Evolutionary conservation across 2,888 invertebrate genomes (phyloP).

Genomic region (Acanthopleura granulata): DNA sequence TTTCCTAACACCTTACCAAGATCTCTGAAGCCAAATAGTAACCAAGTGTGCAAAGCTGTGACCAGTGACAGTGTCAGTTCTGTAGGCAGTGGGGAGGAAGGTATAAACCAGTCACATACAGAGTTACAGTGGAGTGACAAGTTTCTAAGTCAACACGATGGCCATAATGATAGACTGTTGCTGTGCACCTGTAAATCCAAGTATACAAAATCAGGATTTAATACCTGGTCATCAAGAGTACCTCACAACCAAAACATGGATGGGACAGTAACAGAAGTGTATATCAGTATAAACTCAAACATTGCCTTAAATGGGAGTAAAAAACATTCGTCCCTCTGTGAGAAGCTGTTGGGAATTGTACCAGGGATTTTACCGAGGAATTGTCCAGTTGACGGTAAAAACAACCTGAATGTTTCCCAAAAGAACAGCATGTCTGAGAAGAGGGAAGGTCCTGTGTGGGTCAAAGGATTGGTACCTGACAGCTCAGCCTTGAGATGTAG

Average conservation of each 20-base stretch:
- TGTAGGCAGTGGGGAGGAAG: too few species aligned
- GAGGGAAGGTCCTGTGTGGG: slow-evolving; percentile 16
- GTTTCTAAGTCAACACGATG: too few species aligned
- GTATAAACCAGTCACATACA: too few species aligned
- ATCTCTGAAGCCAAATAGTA: slow-evolving; percentile 23
- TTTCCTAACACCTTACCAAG: slow-evolving; percentile 38
- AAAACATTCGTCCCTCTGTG: slow-evolving; percentile 27
- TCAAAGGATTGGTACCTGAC: background rate
- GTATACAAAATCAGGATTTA: background rate
- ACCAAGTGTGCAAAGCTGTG: background rate
- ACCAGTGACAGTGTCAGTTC: too few species aligned
- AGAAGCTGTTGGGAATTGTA: slow-evolving; percentile 34
- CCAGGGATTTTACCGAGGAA: slow-evolving; percentile 24
- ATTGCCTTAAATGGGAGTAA: slow-evolving; percentile 18
- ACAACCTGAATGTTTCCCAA: slow-evolving; percentile 19
- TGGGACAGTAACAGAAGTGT: slow-evolving; percentile 25
- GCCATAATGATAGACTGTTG: too few species aligned
- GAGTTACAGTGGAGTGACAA: too few species aligned
- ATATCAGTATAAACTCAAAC: slow-evolving; percentile 22
- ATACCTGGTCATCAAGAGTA: background rate
- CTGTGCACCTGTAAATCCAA: too few species aligned
- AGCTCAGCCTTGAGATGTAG: background rate
- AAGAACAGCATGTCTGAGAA: slow-evolving; percentile 24
- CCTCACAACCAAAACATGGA: background rate
- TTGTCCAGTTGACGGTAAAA: slow-evolving; percentile 13